Evolutionary conservation across 2,888 invertebrate genomes (phyloP), one percentile per base, ranked within the genome.

Genomic region (Ellobium chinense): DNA sequence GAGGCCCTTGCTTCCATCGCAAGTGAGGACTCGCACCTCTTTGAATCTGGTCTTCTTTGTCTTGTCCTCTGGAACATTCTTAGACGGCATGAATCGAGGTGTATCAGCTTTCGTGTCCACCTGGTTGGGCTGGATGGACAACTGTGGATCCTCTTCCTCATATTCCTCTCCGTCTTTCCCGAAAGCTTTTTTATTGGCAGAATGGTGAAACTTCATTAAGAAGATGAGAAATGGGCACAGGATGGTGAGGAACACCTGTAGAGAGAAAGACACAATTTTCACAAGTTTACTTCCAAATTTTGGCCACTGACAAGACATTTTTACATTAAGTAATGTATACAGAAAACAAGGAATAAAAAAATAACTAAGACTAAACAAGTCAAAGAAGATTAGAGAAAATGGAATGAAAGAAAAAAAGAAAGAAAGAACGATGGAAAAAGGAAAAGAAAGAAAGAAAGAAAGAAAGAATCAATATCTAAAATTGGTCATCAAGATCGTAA

Each of bases 141-240:
- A 27, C 27, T 18, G 4, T 29, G 24, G 62, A 9, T 39, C 56
- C 31, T 29, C 56, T 21, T 18, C 14, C 70, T 39, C 66, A n/a
- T n/a, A n/a, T 14, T 39, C 56, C n/a, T 46, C 66, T 29, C 37
- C n/a, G 18, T 34, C 36, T 14, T 85, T 83, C 29, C 83, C 81
- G 29, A 83, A 66, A 12, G 84, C 81, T 27, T 84, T 85, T 12
- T 83, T 81, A 21, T 85, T 83, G 27, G 83, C 82, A 24, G 82
- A 66, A 34, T 80, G 83, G 4, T 87, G 86, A 85, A 91, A 92
- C 75, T 91, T 90, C 63, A 92, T 90, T 69, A 87, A 84, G 9
- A 88, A 88, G 1, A 92, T 85, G 65, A 90, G 81, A 36, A 91
- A 83, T n/a, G 91, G 91, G 7, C 90, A 46, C 39, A 90, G 75